Conservation (phyloP, 2,113 vertebrate species). For the Solea senegalensis region DNA sequence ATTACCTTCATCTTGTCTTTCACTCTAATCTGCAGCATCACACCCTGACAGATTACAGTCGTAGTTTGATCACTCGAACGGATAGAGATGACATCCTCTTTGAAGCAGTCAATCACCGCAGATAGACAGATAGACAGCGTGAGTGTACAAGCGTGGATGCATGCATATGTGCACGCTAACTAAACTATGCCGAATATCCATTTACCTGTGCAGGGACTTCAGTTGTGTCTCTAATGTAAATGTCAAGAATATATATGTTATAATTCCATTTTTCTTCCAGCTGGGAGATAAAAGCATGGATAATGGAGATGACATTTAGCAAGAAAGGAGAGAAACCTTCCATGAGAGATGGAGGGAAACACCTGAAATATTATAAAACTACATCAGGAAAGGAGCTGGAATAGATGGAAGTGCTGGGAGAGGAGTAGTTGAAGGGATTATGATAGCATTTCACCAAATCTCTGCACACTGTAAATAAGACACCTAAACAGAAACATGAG, state of each 20-base stretch:
- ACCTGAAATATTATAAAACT: conserved; percentile 9
- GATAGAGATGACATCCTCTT: conserved; percentile 47
- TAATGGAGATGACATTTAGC: conserved; percentile 68
- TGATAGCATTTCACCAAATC: conserved; percentile 5
- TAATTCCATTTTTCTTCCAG: conserved; percentile 54
- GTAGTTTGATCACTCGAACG: conserved; percentile 51
- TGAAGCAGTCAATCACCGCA: conserved; percentile 49
- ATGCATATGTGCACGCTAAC: background rate
- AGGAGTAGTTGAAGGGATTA: conserved; percentile 13
- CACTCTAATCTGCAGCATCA: conserved; percentile 61
- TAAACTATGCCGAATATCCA: conserved; percentile 34
- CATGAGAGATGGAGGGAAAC: conserved; percentile 2
- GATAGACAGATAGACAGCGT: conserved; percentile 32
- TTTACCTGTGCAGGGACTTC: conserved; percentile 40
- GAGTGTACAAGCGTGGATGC: background rate
- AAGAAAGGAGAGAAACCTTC: conserved; percentile 33
- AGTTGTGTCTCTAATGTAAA: conserved; percentile 62
- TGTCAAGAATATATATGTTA: conserved; percentile 53
- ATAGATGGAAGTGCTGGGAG: conserved; percentile 4
- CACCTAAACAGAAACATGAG: conserved; percentile 1
- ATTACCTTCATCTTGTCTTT: conserved; percentile 66
- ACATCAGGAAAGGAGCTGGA: conserved; percentile 5
- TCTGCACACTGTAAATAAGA: background rate
- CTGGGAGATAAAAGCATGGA: conserved; percentile 41
- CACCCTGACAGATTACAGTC: conserved; percentile 57